phyloP scores from a whole-genome alignment of 1,140 invertebrate species.

The Stenopsyche tienmushanensis region DNA sequence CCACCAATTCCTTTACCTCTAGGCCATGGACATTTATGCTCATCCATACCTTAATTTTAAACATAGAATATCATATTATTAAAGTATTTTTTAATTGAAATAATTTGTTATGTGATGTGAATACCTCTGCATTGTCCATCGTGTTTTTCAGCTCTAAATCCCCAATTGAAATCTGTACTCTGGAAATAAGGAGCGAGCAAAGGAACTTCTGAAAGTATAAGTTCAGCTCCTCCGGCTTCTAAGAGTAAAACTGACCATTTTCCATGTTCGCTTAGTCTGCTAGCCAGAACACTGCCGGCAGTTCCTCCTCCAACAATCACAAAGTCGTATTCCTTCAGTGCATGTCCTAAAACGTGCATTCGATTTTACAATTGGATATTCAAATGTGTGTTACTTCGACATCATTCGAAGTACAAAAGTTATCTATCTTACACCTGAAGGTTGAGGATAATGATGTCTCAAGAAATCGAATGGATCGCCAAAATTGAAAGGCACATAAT shows the following conservation, averaged over 20 bases:
- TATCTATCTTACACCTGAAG: neutral
- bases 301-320: slow-evolving; percentile 83
- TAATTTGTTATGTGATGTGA: too few relatives aligned
- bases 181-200: slow-evolving; percentile 56
- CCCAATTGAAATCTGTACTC: slow-evolving; percentile 64
- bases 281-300: slow-evolving; percentile 78
- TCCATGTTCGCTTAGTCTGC: slow-evolving; percentile 60
- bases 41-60: slow-evolving; percentile 56
- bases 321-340: slow-evolving; percentile 79
- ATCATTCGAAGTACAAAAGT: neutral
- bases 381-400: neutral
- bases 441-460: neutral
- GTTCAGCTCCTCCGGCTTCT: slow-evolving; percentile 60
- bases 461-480: neutral
- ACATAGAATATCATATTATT: too few relatives aligned
- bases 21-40: slow-evolving; percentile 59
- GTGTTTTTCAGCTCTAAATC: slow-evolving; percentile 63
- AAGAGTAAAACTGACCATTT: slow-evolving; percentile 56
- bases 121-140: slow-evolving; percentile 57
- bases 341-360: slow-evolving; percentile 49
- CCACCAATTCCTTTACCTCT: slow-evolving; percentile 71
- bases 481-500: neutral
- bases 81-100: too few relatives aligned
- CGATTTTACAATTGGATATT: neutral
- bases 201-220: slow-evolving; percentile 60